Conservation (phyloP, 2,797 vertebrate species). For the Scolopax rusticola region DNA sequence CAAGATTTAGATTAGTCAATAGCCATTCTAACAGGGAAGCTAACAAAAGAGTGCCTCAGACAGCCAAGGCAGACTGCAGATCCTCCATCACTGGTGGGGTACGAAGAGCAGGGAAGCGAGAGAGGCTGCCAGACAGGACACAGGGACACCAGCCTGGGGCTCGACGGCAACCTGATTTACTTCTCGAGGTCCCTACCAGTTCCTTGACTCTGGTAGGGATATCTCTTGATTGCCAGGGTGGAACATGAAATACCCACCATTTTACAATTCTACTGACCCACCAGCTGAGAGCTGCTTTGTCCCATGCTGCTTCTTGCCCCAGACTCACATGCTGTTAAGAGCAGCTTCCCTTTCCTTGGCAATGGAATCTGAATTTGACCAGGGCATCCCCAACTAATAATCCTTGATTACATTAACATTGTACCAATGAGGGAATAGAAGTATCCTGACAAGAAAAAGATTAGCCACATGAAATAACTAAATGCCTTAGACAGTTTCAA, state of each 20-base stretch:
- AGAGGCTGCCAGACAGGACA: neutral
- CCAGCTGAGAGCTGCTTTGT: neutral
- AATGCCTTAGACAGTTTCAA: constrained; percentile 14
- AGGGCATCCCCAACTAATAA: neutral
- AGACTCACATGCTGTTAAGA: neutral
- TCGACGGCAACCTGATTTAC: neutral
- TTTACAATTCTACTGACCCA: neutral
- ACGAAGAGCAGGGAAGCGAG: neutral
- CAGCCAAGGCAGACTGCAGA: neutral
- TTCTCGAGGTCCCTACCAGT: neutral
- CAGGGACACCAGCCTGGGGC: neutral
- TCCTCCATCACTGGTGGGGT: neutral
- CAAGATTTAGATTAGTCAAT: neutral
- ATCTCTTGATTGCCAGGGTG: neutral
- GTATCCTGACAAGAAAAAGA: neutral
- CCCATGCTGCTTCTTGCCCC: neutral
- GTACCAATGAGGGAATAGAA: neutral
- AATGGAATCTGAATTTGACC: neutral
- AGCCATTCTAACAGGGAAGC: neutral
- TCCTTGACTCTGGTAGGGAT: neutral
- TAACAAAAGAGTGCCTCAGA: neutral
- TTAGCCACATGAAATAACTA: constrained; percentile 22
- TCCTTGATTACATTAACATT: neutral
- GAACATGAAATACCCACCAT: neutral
- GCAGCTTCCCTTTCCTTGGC: neutral